Percentiles rank a stretch among this genome's conserved stretches.
Evolutionary conservation across 2,888 invertebrate genomes (phyloP).

Genomic region (Eilema griseolum): DNA sequence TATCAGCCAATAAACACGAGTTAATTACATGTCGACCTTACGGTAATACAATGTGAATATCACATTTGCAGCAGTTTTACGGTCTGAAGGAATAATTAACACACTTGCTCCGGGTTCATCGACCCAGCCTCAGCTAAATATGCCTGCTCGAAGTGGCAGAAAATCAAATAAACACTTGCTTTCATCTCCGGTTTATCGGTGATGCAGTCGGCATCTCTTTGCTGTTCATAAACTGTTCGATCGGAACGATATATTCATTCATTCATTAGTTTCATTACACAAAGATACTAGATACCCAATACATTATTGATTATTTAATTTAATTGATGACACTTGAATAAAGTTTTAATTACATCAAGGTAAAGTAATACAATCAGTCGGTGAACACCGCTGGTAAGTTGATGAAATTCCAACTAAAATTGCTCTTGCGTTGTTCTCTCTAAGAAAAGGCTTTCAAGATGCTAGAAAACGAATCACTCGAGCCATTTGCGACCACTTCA

Average conservation of each 20-base stretch:
- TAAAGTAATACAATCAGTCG: slow-evolving; percentile 15
- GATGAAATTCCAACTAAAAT: slow-evolving; percentile 33
- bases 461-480: slow-evolving; percentile 14
- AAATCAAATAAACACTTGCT: slow-evolving; percentile 84
- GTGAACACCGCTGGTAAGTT: slow-evolving; percentile 14
- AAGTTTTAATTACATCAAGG: slow-evolving; percentile 42
- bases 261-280: background rate
- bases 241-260: slow-evolving; percentile 63
- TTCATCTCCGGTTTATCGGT: slow-evolving; percentile 83
- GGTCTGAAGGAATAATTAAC: slow-evolving; percentile 60
- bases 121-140: slow-evolving; percentile 75
- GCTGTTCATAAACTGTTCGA: slow-evolving; percentile 70
- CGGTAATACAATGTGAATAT: slow-evolving; percentile 46
- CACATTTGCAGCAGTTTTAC: slow-evolving; percentile 61
- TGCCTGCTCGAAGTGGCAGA: slow-evolving; percentile 71
- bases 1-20: slow-evolving; percentile 48
- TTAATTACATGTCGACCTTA: slow-evolving; percentile 47
- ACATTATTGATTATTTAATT: slow-evolving; percentile 55
- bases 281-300: slow-evolving; percentile 52
- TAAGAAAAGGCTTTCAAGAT: slow-evolving; percentile 6
- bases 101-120: slow-evolving; percentile 62
- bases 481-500: slow-evolving; percentile 37
- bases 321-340: slow-evolving; percentile 1
- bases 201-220: slow-evolving; percentile 81
- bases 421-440: slow-evolving; percentile 20